phyloP scores from a whole-genome alignment of 2,888 invertebrate species.

The Drosophila picticornis region DNA sequence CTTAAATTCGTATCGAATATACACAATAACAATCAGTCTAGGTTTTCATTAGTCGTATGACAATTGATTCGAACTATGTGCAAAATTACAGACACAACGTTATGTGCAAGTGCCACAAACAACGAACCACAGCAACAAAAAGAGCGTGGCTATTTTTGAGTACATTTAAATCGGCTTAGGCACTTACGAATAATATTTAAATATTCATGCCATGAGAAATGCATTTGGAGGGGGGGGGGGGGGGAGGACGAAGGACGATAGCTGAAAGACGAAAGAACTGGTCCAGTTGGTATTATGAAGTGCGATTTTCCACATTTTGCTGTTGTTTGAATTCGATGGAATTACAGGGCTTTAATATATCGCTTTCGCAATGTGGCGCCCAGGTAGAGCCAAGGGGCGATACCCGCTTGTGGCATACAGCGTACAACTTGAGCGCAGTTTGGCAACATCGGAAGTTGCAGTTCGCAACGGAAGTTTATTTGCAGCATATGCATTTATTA shows the following conservation, averaged over 20 bases:
- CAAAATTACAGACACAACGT: background rate
- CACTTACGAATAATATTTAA: constrained; percentile 20
- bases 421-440: constrained; percentile 46
- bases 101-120: constrained; percentile 2
- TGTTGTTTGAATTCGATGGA: constrained; percentile 30
- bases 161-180: constrained; percentile 28
- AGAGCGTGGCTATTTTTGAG: background rate
- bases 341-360: constrained; percentile 52
- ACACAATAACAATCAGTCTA: too few species aligned
- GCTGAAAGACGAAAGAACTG: background rate
- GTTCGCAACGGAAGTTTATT: constrained; percentile 73
- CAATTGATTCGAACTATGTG: background rate
- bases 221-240: background rate
- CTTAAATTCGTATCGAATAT: background rate
- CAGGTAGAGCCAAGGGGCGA: background rate
- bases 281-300: constrained; percentile 8
- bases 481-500: constrained; percentile 78
- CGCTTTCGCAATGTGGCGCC: background rate
- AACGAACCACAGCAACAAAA: background rate
- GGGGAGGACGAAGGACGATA: background rate
- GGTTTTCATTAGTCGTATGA: constrained; percentile 5
- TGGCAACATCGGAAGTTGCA: constrained; percentile 57
- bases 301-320: constrained; percentile 15
- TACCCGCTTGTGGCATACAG: constrained; percentile 19
- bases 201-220: constrained; percentile 28